Conservation (phyloP, 2,888 invertebrate species). For the Andrena marginata region DNA sequence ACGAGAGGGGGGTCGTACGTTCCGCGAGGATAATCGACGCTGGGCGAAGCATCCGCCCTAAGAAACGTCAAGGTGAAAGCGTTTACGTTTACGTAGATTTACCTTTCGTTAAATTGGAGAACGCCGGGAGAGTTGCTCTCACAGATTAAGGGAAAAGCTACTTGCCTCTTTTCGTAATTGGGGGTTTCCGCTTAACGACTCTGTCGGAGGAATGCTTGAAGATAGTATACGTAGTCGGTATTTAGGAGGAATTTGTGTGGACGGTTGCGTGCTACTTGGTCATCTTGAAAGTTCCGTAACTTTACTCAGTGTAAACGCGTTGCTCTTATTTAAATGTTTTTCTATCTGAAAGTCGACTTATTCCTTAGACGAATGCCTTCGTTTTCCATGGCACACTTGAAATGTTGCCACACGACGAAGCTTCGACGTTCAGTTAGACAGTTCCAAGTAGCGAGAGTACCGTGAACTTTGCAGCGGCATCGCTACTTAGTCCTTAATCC, state of each 20-base stretch:
- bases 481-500: slow-evolving; percentile 30
- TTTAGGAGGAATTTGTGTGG: no score
- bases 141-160: not conserved
- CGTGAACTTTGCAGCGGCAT: slow-evolving; percentile 11
- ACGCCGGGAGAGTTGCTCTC: not conserved
- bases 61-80: not conserved
- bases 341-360: no score
- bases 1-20: not conserved
- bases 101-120: slow-evolving; percentile 30
- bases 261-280: not conserved
- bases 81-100: not conserved
- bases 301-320: not conserved
- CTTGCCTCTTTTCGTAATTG: not conserved
- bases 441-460: not conserved
- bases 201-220: no score
- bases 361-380: not conserved
- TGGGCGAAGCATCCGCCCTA: not conserved
- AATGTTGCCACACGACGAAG: not conserved
- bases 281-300: not conserved
- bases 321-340: no score
- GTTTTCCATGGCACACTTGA: not conserved
- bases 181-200: no score
- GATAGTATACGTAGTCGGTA: no score
- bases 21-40: slow-evolving; percentile 11
- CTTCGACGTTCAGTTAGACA: not conserved